phyloP scores from a whole-genome alignment of 92 coral and sea anemone species.

The Epizoanthus illoricatus region DNA sequence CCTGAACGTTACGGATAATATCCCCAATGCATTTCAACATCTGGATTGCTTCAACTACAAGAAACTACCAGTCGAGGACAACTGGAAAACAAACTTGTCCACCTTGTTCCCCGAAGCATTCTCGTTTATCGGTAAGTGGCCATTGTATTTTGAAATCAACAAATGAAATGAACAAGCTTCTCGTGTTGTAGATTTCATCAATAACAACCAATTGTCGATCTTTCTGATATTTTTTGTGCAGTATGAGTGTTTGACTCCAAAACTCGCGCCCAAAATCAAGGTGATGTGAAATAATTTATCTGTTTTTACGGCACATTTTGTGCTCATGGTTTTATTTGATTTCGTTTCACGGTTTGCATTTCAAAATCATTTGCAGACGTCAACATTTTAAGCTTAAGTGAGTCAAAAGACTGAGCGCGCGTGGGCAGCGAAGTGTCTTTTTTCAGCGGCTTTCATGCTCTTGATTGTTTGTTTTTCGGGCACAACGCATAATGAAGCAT shows the following conservation, averaged over 20 bases:
- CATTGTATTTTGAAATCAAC: constrained; percentile 12
- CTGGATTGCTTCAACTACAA: constrained; percentile 90
- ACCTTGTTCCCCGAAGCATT: constrained; percentile 97
- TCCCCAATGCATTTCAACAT: constrained; percentile 94
- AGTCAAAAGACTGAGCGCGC: neutral
- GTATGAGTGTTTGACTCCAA: neutral
- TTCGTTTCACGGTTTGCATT: constrained; percentile 4
- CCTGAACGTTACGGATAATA: constrained; percentile 91
- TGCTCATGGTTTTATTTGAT: neutral
- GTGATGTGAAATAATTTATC: neutral
- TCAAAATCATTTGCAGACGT: neutral
- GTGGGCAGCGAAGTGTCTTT: constrained; percentile 8
- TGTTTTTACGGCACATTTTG: constrained; percentile 13
- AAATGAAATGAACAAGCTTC: constrained; percentile 14
- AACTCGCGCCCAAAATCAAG: constrained; percentile 27
- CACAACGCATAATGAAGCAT: constrained; percentile 15
- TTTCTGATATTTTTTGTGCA: neutral
- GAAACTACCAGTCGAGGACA: constrained; percentile 94
- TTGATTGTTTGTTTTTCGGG: constrained; percentile 24
- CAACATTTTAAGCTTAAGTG: constrained; percentile 9
- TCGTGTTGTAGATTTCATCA: constrained; percentile 31
- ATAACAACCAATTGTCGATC: constrained; percentile 8
- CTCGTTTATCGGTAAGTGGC: constrained; percentile 89
- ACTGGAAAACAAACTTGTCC: constrained; percentile 87
- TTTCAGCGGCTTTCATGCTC: constrained; percentile 20